Evolutionary conservation across 2,888 invertebrate genomes (phyloP).

Genomic region (Papilio gigon): DNA sequence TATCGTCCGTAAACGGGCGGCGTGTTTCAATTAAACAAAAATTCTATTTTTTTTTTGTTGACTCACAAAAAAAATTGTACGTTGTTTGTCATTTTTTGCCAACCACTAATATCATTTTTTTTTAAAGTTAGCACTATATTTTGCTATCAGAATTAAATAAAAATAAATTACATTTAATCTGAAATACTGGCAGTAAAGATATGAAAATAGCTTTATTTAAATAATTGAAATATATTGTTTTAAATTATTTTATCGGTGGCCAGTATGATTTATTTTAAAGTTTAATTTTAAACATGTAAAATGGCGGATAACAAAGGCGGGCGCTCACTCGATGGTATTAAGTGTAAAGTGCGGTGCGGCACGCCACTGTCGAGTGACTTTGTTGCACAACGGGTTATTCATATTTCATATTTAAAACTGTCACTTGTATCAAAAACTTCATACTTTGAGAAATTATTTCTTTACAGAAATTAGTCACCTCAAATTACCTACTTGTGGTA

Average conservation of each 20-base stretch:
- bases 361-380: constrained; percentile 28
- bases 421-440: too few species aligned
- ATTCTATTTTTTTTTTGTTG: constrained; percentile 43
- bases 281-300: constrained; percentile 38
- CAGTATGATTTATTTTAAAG: constrained; percentile 33
- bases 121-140: not conserved
- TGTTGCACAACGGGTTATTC: constrained; percentile 6
- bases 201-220: constrained; percentile 17
- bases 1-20: constrained; percentile 58
- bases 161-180: constrained; percentile 4
- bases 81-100: not conserved
- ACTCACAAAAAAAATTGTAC: constrained; percentile 3
- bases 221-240: constrained; percentile 3
- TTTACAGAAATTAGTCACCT: too few species aligned
- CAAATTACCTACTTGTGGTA: too few species aligned
- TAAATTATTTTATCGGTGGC: constrained; percentile 17
- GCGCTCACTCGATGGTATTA: constrained; percentile 24
- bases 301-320: constrained; percentile 23
- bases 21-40: constrained; percentile 55
- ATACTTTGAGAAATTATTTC: too few species aligned
- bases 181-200: constrained; percentile 18
- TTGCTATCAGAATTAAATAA: constrained; percentile 3
- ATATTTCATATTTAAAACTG: constrained; percentile 5
- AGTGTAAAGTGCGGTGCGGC: constrained; percentile 34
- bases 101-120: not conserved